These are phyloP conservation scores for Philopedon plagiatum DNA, from an alignment of 2,888 invertebrate species.

Conservation along the genomic window DNA sequence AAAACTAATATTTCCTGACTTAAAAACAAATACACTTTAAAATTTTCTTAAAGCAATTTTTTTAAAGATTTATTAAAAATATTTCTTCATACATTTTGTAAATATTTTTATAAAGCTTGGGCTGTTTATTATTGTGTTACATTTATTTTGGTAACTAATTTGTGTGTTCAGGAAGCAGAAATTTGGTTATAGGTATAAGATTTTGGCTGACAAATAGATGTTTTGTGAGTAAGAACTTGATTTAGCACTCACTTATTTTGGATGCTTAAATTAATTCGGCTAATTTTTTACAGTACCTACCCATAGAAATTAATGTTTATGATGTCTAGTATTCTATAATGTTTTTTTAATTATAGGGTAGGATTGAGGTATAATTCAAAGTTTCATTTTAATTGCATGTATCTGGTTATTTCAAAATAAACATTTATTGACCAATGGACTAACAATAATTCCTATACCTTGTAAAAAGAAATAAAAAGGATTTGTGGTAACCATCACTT, in stretches of 20 bases:
- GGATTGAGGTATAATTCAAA: too few relatives aligned
- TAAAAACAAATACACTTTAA: not conserved
- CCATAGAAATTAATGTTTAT: too few relatives aligned
- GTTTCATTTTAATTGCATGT: too few relatives aligned
- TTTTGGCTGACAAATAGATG: conserved; percentile 16
- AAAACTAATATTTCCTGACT: too few relatives aligned
- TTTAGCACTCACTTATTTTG: conserved; percentile 37
- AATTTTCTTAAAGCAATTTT: not conserved
- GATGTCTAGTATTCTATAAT: too few relatives aligned
- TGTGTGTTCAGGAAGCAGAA: conserved; percentile 29
- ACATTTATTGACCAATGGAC: too few relatives aligned
- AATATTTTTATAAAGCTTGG: conserved; percentile 23
- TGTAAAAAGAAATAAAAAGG: too few relatives aligned
- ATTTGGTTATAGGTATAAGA: conserved; percentile 25
- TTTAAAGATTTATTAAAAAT: not conserved
- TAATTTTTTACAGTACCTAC: not conserved
- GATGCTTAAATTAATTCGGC: not conserved
- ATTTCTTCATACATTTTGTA: conserved; percentile 5
- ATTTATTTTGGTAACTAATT: conserved; percentile 33
- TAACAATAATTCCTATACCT: too few relatives aligned
- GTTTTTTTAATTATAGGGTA: not conserved
- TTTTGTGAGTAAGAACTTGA: conserved; percentile 35
- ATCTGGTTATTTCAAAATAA: too few relatives aligned
- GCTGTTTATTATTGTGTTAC: conserved; percentile 23
- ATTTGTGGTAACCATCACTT: too few relatives aligned